Percentiles rank a stretch among this genome's conserved stretches.
Conservation (phyloP, 2,113 vertebrate genomes). For the Corynorhinus townsendii region DNA sequence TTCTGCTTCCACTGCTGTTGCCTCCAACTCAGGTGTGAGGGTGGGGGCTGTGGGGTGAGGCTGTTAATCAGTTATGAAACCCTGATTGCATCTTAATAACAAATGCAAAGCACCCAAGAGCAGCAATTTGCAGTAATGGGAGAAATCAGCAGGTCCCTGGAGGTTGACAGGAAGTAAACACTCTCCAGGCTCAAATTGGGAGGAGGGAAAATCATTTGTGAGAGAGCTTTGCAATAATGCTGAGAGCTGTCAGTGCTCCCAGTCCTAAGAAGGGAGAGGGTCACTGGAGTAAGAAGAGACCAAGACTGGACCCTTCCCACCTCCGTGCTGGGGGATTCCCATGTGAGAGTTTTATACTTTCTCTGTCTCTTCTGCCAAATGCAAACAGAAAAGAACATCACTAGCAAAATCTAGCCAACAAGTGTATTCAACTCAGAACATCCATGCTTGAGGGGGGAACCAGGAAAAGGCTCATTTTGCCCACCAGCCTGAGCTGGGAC, state of each 20-base stretch:
- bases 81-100: constrained; percentile 70
- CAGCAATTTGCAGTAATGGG: constrained; percentile 68
- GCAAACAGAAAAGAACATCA: background rate
- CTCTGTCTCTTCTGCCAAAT: background rate
- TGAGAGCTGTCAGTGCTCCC: background rate
- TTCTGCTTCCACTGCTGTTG: background rate
- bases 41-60: constrained; percentile 4
- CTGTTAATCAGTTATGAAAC: constrained; percentile 60
- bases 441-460: background rate
- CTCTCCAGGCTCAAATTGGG: constrained; percentile 52
- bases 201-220: constrained; percentile 28
- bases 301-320: fast-evolving
- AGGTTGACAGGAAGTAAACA: constrained; percentile 59
- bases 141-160: constrained; percentile 59
- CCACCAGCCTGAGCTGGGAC: background rate
- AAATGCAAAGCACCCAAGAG: constrained; percentile 61
- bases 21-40: constrained; percentile 59
- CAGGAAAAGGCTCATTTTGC: background rate
- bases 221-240: background rate
- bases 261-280: background rate
- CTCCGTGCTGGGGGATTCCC: background rate
- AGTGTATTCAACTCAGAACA: background rate
- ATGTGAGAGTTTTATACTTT: fast-evolving
- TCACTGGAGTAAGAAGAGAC: background rate
- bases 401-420: background rate